Evolutionary conservation across 2,113 vertebrate genomes (phyloP).

Genomic region (Halichoeres trimaculatus): DNA sequence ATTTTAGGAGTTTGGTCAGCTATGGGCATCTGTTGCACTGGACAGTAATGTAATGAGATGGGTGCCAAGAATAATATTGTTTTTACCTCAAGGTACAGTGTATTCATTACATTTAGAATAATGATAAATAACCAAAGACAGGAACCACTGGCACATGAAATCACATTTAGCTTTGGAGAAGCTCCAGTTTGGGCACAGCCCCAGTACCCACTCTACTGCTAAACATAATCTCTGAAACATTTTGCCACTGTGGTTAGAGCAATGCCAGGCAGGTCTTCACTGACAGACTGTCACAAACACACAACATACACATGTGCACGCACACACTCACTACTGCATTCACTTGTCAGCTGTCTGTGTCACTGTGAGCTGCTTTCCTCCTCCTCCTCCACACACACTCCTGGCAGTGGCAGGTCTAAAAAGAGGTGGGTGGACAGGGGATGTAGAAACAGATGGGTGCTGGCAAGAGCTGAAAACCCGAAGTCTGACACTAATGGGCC

Average conservation of each 20-base stretch:
- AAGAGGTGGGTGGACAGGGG: slow-evolving; percentile 63
- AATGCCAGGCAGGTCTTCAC: slow-evolving; percentile 10
- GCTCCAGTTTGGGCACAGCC: slow-evolving; percentile 5
- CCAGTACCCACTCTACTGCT: slow-evolving; percentile 14
- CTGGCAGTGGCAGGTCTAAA: slow-evolving; percentile 45
- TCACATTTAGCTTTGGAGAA: slow-evolving; percentile 14
- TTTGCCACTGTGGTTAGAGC: slow-evolving; percentile 6
- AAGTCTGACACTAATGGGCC: slow-evolving; percentile 67
- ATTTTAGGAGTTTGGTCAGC: background rate
- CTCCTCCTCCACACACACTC: slow-evolving; percentile 36
- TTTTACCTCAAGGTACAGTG: slow-evolving; percentile 2
- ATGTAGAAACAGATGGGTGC: slow-evolving; percentile 64
- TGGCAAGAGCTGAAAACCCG: slow-evolving; percentile 52
- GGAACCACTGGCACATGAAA: background rate
- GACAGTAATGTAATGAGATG: background rate
- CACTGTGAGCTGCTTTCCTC: slow-evolving; percentile 39
- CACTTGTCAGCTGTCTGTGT: slow-evolving; percentile 48
- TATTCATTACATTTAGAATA: slow-evolving; percentile 2
- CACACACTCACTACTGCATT: slow-evolving; percentile 29
- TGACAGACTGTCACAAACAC: background rate
- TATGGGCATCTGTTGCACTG: background rate
- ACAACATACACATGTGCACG: slow-evolving; percentile 26
- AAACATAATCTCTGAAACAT: slow-evolving; percentile 27
- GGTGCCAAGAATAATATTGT: slow-evolving; percentile 2
- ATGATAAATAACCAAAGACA: slow-evolving; percentile 2